These are phyloP conservation scores for Petromus typicus DNA, from an alignment of 2,113 vertebrate genomes.

Conservation along the genomic window DNA sequence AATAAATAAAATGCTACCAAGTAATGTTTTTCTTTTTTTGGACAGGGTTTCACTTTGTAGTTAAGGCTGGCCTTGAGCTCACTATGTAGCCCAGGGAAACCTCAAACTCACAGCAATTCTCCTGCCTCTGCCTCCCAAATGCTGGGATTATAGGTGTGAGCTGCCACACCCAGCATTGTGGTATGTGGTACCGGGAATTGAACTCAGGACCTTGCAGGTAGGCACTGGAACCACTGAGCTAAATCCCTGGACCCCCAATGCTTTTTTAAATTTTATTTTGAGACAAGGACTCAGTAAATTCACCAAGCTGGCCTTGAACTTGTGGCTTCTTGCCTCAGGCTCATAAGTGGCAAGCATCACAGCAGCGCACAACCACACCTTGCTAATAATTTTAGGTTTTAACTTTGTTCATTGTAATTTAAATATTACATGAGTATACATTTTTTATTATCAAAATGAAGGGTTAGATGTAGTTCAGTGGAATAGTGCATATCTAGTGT, in stretches of 20 bases:
- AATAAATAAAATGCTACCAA: conserved; percentile 2
- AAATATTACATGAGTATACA: not conserved
- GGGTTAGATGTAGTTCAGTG: not conserved
- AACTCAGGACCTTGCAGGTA: not conserved
- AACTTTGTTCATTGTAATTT: not conserved
- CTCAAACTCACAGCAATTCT: too few relatives aligned
- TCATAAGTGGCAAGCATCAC: not conserved
- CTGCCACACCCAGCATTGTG: too few relatives aligned
- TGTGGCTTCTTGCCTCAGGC: not conserved
- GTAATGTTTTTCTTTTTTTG: not conserved
- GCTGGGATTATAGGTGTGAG: too few relatives aligned
- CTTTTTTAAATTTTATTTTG: not conserved
- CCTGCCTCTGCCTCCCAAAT: too few relatives aligned
- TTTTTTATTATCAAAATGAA: not conserved
- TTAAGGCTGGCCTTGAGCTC: too few relatives aligned
- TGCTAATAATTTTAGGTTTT: not conserved
- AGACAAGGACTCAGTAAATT: not conserved
- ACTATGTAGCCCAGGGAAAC: too few relatives aligned
- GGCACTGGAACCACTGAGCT: not conserved
- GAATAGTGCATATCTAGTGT: too few relatives aligned
- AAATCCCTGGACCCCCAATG: not conserved
- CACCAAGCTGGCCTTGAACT: not conserved
- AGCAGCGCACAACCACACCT: not conserved
- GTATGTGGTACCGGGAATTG: not conserved
- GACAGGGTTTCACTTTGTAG: too few relatives aligned